Evolutionary conservation across 2,113 vertebrate species (phyloP).

Genomic region (Ovis aries): ARS-UI_Ramb_v3.0 NC_056069.1:68295001-68295500

Average conservation of each 20-base stretch:
- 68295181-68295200: not conserved
- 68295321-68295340: not conserved
- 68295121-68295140: accelerated
- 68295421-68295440: not conserved
- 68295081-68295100: not conserved
- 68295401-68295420: not conserved
- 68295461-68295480: accelerated
- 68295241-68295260: not conserved
- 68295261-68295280: not conserved
- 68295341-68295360: not conserved
- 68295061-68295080: accelerated
- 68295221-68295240: not conserved
- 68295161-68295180: accelerated
- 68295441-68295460: not conserved
- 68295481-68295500: not conserved
- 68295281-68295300: not conserved
- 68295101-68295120: not conserved
- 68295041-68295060: not conserved
- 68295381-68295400: not conserved
- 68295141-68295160: accelerated
- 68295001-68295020: not conserved
- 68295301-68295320: no score
- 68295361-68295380: not conserved
- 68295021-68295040: not conserved
- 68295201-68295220: not conserved